Evolutionary conservation across 2,113 vertebrate genomes (phyloP), one percentile per base, ranked within the genome.

Genomic region (Phoenicopterus ruber): DNA sequence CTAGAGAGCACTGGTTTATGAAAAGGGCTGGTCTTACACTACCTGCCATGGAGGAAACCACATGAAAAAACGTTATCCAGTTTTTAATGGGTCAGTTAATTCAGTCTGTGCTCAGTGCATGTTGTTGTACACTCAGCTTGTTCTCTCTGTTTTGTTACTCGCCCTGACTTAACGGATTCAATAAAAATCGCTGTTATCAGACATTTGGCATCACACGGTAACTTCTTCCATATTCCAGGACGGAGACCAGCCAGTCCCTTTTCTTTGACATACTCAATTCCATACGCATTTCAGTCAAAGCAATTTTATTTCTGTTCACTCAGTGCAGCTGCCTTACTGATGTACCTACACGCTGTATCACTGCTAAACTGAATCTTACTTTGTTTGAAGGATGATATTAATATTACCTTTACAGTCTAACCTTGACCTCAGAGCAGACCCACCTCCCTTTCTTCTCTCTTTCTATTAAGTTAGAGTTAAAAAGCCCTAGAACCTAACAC

Each of bases 71-170:
- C 4, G 0, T 78, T 38, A 67, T 7, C 46, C 65, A 26, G 38
- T 54, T 93, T 82, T 86, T 49, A 84, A 88, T 6, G 59, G 72
- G 19, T 88, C 86, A 86, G 52, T 84, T 71, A 78, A 82, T 84
- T 67, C 89, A 81, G 84, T 38, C 86, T 63, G 54, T 81, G 44
- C 65, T 91, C 79, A 32, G 26, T 36, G 55, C 22, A 7, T 5
- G 42, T 11, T 90, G 78, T 52, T 94, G 88, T 88, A 77, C 1
- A 4, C 71, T 92, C 81, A 94, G 89, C 87, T 94, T 63, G 73
- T 74, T 93, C 88, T 94, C 91, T 84, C 38, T 83, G 40, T 78
- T 96, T 86, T 82, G 67, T 89, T 74, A 55, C 77, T 54, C 83
- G 46, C 7, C 81, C 88, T 89, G 83, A 94, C 57, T 86, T 89